phyloP scores from a whole-genome alignment of 2,888 invertebrate genomes.

The Vandiemenella viatica region DNA sequence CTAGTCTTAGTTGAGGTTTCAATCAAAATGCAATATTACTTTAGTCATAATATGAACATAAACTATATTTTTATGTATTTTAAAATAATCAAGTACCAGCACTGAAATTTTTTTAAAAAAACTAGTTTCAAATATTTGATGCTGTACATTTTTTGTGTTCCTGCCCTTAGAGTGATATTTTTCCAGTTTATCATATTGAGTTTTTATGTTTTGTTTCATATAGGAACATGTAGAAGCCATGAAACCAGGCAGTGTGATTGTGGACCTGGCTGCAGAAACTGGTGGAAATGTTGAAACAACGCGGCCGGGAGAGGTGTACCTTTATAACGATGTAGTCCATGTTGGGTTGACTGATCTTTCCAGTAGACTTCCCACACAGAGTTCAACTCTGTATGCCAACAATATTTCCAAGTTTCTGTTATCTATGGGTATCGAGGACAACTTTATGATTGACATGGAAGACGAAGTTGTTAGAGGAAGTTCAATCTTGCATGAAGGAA shows the following conservation, averaged over 20 bases:
- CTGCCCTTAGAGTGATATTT: no score
- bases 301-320: conserved; percentile 55
- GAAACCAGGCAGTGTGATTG: conserved; percentile 79
- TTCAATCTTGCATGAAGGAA: conserved; percentile 58
- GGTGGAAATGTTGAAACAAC: conserved; percentile 79
- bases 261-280: conserved; percentile 77
- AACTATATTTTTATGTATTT: no score
- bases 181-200: no score
- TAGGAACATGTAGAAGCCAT: conserved; percentile 62
- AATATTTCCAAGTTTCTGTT: conserved; percentile 77
- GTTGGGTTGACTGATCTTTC: conserved; percentile 75
- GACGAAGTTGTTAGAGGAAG: conserved; percentile 80
- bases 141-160: no score
- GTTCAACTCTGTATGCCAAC: conserved; percentile 77
- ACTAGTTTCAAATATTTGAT: no score
- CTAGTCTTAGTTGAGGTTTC: no score
- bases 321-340: conserved; percentile 66
- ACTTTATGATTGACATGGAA: conserved; percentile 62
- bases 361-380: conserved; percentile 70
- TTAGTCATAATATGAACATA: no score
- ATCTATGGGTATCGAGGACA: conserved; percentile 60
- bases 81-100: no score
- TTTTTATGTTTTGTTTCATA: no score
- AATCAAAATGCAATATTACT: no score
- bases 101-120: no score